phyloP scores from a whole-genome alignment of 1,140 invertebrate species.

The Cyphomyrmex costatus region DNA sequence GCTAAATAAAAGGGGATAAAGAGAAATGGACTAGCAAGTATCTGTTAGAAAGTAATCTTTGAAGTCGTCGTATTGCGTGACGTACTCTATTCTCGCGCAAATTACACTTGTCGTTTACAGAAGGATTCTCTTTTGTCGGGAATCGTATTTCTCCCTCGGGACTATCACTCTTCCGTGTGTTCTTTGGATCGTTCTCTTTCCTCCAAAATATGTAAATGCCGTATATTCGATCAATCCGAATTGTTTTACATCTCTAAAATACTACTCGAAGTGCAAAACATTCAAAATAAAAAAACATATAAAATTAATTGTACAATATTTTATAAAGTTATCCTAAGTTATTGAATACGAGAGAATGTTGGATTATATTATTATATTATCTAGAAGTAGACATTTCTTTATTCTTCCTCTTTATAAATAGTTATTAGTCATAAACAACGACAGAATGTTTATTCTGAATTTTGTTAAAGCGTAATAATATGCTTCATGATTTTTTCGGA shows the following conservation, averaged over 20 bases:
- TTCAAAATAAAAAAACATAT: neutral
- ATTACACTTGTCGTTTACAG: constrained; percentile 76
- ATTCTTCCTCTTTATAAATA: neutral
- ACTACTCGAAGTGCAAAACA: neutral
- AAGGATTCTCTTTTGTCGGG: constrained; percentile 74
- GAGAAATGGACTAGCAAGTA: neutral
- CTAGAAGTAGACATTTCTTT: neutral
- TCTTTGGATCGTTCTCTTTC: constrained; percentile 64
- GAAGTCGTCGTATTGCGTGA: constrained; percentile 76
- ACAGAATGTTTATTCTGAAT: neutral
- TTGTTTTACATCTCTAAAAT: constrained; percentile 56
- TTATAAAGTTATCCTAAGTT: neutral
- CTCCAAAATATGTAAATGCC: constrained; percentile 79
- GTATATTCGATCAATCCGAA: constrained; percentile 73
- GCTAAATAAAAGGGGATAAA: neutral
- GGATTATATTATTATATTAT: neutral
- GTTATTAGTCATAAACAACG: neutral
- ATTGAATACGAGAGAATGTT: neutral
- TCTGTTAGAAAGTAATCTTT: constrained; percentile 75
- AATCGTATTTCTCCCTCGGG: constrained; percentile 77
- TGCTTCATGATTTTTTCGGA: neutral
- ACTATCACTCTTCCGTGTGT: constrained; percentile 76
- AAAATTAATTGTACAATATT: neutral
- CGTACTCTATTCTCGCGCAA: constrained; percentile 75
- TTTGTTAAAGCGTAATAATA: neutral